Percentiles rank a stretch among this genome's conserved stretches.
Conservation (phyloP, 2,888 invertebrate genomes). For the Nomada flava region DNA sequence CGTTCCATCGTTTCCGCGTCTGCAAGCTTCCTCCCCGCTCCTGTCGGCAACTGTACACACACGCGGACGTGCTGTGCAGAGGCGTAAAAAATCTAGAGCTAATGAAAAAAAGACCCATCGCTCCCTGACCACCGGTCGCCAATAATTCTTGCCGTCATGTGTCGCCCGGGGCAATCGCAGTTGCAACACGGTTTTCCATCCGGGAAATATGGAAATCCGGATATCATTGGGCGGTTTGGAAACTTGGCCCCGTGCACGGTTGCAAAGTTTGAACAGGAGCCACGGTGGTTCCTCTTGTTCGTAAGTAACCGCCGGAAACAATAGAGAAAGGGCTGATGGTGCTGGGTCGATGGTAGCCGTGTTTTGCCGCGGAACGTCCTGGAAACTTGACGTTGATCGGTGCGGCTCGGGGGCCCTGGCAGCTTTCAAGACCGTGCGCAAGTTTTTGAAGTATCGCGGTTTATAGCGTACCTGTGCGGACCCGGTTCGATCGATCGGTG, state of each 20-base stretch:
- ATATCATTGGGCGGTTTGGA: constrained; percentile 17
- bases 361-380: constrained; percentile 49
- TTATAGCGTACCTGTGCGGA: constrained; percentile 2
- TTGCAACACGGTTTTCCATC: too few species aligned
- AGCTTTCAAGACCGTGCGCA: constrained; percentile 46
- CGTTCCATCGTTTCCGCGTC: too few species aligned
- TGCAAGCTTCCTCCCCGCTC: too few species aligned
- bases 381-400: constrained; percentile 62
- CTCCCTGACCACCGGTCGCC: too few species aligned
- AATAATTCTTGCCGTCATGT: too few species aligned
- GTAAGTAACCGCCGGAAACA: constrained; percentile 50
- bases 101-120: too few species aligned
- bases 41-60: too few species aligned
- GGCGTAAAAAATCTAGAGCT: too few species aligned
- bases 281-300: constrained; percentile 32
- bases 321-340: neutral
- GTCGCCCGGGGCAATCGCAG: too few species aligned
- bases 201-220: constrained; percentile 26
- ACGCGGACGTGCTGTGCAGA: too few species aligned
- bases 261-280: constrained; percentile 32
- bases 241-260: constrained; percentile 11
- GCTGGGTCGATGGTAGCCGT: constrained; percentile 22
- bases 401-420: constrained; percentile 47
- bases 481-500: constrained; percentile 47
- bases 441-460: constrained; percentile 47